Evolutionary conservation across 2,888 invertebrate genomes (phyloP).

Genomic region (Mimumesa dahlbomi): DNA sequence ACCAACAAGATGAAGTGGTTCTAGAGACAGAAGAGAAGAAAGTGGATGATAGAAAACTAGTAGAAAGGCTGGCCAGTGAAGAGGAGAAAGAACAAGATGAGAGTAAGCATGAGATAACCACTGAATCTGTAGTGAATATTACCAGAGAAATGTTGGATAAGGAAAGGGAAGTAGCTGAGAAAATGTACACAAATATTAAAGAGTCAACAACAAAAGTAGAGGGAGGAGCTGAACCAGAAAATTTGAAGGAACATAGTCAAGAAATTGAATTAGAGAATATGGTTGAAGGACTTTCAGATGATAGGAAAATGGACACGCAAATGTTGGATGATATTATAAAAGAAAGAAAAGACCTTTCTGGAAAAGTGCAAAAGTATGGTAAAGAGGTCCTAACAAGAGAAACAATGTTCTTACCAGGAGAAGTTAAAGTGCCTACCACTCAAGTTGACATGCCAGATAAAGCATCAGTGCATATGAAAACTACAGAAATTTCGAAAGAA

Average conservation of each 20-base stretch:
- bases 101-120: conserved; percentile 20
- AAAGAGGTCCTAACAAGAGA: background rate
- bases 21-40: background rate
- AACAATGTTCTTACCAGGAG: background rate
- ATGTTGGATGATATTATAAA: background rate
- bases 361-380: background rate
- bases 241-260: background rate
- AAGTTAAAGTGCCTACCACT: background rate
- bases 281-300: too few species aligned
- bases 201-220: background rate
- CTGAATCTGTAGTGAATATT: conserved; percentile 20
- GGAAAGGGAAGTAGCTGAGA: conserved; percentile 26
- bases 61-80: background rate
- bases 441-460: background rate
- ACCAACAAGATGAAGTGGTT: background rate
- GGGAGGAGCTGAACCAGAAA: background rate
- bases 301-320: too few species aligned
- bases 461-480: background rate
- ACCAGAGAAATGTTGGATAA: conserved; percentile 36
- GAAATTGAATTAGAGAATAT: background rate
- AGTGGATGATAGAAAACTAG: conserved; percentile 1
- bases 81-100: conserved; percentile 40
- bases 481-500: background rate
- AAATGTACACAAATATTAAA: background rate
- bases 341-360: conserved; percentile 7